These are phyloP conservation scores for Anguilla pacifica DNA, from an alignment of 2,797 vertebrate species.

Conservation along the genomic window DNA sequence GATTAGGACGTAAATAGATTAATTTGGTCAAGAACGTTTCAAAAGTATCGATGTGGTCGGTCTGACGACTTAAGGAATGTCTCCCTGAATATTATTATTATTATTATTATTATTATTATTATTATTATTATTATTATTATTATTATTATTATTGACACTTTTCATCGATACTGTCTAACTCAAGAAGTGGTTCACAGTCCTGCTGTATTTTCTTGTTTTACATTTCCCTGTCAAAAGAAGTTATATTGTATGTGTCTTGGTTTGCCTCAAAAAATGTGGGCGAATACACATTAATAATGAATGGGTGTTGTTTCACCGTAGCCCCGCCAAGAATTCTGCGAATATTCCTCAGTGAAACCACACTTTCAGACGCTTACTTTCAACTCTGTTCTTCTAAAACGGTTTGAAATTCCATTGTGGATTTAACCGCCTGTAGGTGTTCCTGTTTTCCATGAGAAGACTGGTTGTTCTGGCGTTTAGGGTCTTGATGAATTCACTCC, in stretches of 20 bases:
- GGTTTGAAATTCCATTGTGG: slow-evolving; percentile 24
- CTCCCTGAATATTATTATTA: neutral
- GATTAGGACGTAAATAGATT: neutral
- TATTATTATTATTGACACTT: slow-evolving; percentile 3
- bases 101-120: neutral
- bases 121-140: slow-evolving; percentile 12
- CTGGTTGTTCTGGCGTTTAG: slow-evolving; percentile 13
- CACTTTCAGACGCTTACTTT: slow-evolving; percentile 1
- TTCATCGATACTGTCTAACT: slow-evolving; percentile 9
- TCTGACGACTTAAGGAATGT: neutral
- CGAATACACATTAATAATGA: slow-evolving; percentile 17
- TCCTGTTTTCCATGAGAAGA: slow-evolving; percentile 11
- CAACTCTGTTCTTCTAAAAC: slow-evolving; percentile 26
- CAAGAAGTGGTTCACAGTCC: neutral
- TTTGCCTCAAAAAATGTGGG: neutral
- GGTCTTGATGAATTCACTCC: slow-evolving; percentile 19
- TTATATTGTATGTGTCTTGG: neutral
- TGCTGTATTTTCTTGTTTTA: neutral
- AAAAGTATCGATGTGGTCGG: neutral
- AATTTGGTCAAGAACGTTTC: neutral
- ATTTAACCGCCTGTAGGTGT: slow-evolving; percentile 22
- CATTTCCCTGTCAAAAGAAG: neutral
- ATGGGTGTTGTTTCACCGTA: slow-evolving; percentile 5
- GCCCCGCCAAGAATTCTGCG: slow-evolving; percentile 1
- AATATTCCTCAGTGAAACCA: slow-evolving; percentile 17